These are phyloP conservation scores for Hestina assimilis DNA, from an alignment of 1,140 invertebrate genomes.

Conservation along the genomic window DNA sequence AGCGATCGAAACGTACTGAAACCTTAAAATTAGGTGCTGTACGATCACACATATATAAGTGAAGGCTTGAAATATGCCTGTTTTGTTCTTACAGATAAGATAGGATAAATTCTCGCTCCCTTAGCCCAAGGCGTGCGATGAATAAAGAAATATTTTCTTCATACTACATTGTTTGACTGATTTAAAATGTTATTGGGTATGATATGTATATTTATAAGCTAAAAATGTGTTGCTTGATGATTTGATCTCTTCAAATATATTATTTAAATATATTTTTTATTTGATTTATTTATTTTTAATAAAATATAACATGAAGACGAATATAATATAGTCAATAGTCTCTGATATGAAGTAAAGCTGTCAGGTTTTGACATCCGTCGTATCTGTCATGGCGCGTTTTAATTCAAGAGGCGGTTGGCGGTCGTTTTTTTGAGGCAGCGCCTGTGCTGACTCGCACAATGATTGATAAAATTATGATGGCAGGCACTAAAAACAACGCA, in stretches of 20 bases:
- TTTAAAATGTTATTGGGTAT: slow-evolving; percentile 1
- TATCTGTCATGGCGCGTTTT: no score
- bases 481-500: no score
- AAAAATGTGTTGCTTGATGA: not conserved
- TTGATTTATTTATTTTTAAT: no score
- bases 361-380: no score
- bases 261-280: not conserved
- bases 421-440: no score
- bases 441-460: no score
- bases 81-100: slow-evolving; percentile 25
- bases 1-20: not conserved
- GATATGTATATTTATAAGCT: not conserved
- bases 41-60: slow-evolving; percentile 17
- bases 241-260: no score
- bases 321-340: no score
- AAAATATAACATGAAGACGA: no score
- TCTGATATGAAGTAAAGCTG: no score
- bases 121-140: slow-evolving; percentile 9
- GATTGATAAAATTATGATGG: no score
- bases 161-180: not conserved
- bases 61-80: slow-evolving; percentile 24
- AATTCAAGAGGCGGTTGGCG: no score
- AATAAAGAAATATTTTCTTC: slow-evolving; percentile 6
- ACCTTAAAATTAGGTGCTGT: slow-evolving; percentile 1
- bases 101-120: slow-evolving; percentile 23